Evolutionary conservation across 1,140 invertebrate species (phyloP).

Genomic region (Plutomurus gul): DNA sequence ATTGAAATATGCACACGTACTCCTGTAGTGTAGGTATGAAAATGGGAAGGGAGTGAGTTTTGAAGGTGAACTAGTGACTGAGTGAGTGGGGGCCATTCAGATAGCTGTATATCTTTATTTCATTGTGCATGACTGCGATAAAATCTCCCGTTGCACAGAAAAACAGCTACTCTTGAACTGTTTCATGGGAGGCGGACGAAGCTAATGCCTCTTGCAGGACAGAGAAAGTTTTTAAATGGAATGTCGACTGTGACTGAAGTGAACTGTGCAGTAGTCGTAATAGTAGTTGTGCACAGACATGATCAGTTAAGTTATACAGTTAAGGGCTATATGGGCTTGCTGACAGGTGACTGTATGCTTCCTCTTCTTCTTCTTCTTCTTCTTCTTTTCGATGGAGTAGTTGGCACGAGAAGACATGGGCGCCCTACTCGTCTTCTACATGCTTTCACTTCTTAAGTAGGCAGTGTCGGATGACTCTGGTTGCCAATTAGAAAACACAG

Average conservation of each 20-base stretch:
- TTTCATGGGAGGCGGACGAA: neutral
- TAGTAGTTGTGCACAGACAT: no score
- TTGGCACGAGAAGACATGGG: no score
- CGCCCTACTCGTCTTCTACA: no score
- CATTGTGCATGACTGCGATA: slow-evolving; percentile 15
- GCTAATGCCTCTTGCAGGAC: neutral
- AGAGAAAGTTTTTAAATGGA: slow-evolving; percentile 18
- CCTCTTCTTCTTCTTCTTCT: neutral
- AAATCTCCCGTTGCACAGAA: neutral
- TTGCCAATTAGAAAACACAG: neutral
- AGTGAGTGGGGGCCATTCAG: neutral
- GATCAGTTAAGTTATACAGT: neutral
- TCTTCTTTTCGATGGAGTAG: no score
- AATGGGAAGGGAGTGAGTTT: neutral
- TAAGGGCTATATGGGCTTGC: neutral
- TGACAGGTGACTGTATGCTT: neutral
- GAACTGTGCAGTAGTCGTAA: no score
- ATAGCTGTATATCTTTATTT: slow-evolving; percentile 20
- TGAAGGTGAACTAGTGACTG: neutral
- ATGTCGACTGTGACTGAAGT: neutral
- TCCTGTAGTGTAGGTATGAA: no score
- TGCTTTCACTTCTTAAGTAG: neutral
- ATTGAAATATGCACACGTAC: neutral
- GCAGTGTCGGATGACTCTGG: neutral
- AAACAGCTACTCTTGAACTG: neutral